These are phyloP conservation scores for Chinchilla lanigera DNA, from an alignment of 2,113 vertebrate species.

Conservation along the genomic window DNA sequence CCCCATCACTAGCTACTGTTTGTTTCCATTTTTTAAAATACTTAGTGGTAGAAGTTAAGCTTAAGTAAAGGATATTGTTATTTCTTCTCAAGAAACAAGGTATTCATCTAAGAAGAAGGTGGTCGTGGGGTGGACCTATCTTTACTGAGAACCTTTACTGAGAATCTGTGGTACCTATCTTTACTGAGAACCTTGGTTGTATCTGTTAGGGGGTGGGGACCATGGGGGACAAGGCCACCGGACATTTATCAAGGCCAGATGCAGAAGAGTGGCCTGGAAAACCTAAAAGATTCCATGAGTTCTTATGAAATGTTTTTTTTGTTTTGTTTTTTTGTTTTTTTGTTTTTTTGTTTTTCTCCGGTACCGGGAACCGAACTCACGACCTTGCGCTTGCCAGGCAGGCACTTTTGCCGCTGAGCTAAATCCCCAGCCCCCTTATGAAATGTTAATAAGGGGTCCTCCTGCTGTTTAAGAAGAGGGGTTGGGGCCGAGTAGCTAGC, in stretches of 20 bases:
- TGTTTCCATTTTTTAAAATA: slow-evolving; percentile 50
- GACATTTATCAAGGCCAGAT: slow-evolving; percentile 25
- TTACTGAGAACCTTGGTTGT: not conserved
- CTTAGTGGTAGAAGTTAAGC: slow-evolving; percentile 37
- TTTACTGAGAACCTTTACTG: no score
- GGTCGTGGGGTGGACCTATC: not conserved
- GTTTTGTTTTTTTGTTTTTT: no score
- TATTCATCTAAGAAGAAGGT: not conserved
- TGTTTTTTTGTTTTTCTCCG: no score
- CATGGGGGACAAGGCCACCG: not conserved
- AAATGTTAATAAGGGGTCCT: slow-evolving; percentile 6
- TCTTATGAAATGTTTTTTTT: slow-evolving; percentile 56
- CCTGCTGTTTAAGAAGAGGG: not conserved
- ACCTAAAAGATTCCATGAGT: not conserved
- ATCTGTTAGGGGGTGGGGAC: not conserved
- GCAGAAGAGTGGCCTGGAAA: not conserved
- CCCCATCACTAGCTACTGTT: not conserved
- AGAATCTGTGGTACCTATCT: not conserved
- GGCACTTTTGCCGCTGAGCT: no score
- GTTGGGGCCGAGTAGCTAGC: no score
- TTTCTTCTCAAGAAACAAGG: slow-evolving; percentile 28
- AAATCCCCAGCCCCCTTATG: no score
- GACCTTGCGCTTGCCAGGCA: no score
- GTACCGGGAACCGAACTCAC: no score
- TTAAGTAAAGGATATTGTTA: slow-evolving; percentile 10